These are phyloP conservation scores for Erebia ligea DNA, from an alignment of 2,888 invertebrate genomes.

Conservation along the genomic window DNA sequence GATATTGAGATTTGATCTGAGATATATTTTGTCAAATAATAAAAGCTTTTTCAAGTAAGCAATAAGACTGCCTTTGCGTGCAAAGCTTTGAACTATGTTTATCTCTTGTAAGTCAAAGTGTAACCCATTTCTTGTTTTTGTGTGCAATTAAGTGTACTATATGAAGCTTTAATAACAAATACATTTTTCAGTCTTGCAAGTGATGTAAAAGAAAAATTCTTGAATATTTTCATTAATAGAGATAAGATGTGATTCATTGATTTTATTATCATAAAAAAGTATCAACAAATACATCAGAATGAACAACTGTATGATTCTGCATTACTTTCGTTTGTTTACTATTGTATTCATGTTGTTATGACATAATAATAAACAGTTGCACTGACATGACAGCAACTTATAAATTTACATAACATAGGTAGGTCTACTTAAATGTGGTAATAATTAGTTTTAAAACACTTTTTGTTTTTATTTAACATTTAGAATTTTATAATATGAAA, in stretches of 20 bases:
- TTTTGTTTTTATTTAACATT: neutral
- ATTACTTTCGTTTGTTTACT: constrained; percentile 74
- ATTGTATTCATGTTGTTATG: constrained; percentile 68
- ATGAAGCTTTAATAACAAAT: too few species aligned
- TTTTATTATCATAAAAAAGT: constrained; percentile 25
- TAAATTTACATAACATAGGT: constrained; percentile 22
- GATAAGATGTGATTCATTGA: constrained; percentile 4
- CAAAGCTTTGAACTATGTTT: too few species aligned
- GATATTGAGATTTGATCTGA: too few species aligned
- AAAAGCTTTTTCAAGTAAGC: too few species aligned
- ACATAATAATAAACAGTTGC: constrained; percentile 67
- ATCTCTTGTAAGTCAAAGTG: too few species aligned
- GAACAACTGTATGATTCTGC: constrained; percentile 38
- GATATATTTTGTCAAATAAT: too few species aligned
- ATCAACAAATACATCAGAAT: constrained; percentile 24
- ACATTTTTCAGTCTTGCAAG: neutral
- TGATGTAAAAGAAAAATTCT: neutral
- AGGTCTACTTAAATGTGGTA: constrained; percentile 11
- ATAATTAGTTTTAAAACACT: neutral
- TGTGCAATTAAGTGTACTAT: too few species aligned
- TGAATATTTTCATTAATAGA: neutral
- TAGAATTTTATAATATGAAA: neutral
- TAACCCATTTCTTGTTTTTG: too few species aligned
- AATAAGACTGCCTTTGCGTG: too few species aligned
- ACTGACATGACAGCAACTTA: constrained; percentile 54